Evolutionary conservation across 2,888 invertebrate genomes (phyloP), one percentile per base, ranked within the genome.

Genomic region (Clistopyga incitator): DNA sequence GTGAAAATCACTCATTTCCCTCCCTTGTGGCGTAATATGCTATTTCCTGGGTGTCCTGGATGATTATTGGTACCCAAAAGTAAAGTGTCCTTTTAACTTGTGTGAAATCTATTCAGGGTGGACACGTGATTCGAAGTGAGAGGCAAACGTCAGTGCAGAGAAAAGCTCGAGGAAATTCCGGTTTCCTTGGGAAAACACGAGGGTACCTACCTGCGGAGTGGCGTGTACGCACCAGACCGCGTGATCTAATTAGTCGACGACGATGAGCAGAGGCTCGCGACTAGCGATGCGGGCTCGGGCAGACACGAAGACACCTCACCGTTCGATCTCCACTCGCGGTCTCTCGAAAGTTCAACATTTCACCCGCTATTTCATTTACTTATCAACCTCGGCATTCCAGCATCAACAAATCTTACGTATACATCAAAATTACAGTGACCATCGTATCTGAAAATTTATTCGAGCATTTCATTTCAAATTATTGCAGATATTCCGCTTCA

Each of bases 211-310:
- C 29, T 29, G 4, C 75, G 52, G 64, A 74, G 77, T 74, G 78
- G 56, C 78, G 81, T 64, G 70, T 50, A 61, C 54, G 54, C 81
- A 71, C 70, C 74, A 70, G 78, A 81, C 78, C 78, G 81, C 75
- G 59, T 84, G 56, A 82, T 82, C 47, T 78, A 82, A 84, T 84
- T 82, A 79, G 78, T 78, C 76, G 38, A 52, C 72, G 77, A 71
- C 50, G 67, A 79, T 38, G 50, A 76, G 54, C 15, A 45, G 45
- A 20, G 20, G 52, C 76, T 71, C 65, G 29, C 65, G 29, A 47
- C 67, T 25, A 20, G 52, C 15, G 38, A 29, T 15, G 20, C 47
- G 47, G 50, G 45, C 47, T 23, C 25, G 42, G 3, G 25, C 34
- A 56, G 50, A 54, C 59, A 77, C 52, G 45, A 6, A 50, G 67